Percentiles rank a stretch among this genome's conserved stretches.
Conservation (phyloP, 2,113 vertebrate species). For the Clarias magur region DNA sequence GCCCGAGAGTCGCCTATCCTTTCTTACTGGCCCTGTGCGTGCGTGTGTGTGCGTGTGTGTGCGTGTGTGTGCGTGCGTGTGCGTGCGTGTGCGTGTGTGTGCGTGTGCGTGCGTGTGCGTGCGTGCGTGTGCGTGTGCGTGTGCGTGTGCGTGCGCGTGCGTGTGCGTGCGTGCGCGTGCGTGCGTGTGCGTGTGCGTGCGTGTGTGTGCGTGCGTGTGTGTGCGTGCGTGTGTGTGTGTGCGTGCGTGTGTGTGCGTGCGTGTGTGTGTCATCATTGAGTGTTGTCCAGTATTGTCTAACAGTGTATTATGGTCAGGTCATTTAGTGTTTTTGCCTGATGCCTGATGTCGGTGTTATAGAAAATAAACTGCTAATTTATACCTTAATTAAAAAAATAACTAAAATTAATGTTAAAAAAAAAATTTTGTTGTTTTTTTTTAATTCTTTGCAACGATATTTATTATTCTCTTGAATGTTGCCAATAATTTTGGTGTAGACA, state of each 20-base stretch:
- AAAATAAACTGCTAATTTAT: not conserved
- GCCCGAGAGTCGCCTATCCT: slow-evolving; percentile 26
- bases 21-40: not conserved
- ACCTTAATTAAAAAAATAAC: not conserved
- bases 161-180: not conserved
- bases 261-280: not conserved
- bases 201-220: slow-evolving; percentile 4
- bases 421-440: not conserved
- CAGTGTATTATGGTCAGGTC: not conserved
- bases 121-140: not conserved
- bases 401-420: not conserved
- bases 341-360: not conserved
- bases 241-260: not conserved
- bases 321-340: no score
- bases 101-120: not conserved
- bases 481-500: not conserved
- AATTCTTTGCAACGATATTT: not conserved
- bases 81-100: not conserved
- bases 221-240: not conserved
- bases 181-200: slow-evolving; percentile 1
- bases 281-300: no score
- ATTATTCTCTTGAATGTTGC: not conserved
- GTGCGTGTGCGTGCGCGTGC: not conserved
- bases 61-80: not conserved
- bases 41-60: not conserved